These are phyloP conservation scores for Drosophila sucinea DNA, from an alignment of 1,140 invertebrate species.

Conservation along the genomic window DNA sequence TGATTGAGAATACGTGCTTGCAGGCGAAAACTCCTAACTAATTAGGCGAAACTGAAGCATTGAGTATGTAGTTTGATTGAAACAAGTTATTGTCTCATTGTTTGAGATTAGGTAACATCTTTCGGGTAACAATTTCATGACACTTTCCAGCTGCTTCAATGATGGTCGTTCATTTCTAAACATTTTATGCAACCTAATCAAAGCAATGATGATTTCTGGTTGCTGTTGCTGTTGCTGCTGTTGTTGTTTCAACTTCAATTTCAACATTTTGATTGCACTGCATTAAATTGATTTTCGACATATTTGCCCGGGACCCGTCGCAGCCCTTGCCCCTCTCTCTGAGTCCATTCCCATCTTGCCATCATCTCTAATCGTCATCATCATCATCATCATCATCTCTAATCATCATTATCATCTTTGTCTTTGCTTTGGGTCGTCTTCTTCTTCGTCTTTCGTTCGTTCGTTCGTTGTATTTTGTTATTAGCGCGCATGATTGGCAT, in stretches of 20 bases:
- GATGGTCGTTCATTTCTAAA: neutral
- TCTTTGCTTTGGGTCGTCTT: constrained; percentile 13
- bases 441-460: neutral
- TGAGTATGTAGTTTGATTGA: neutral
- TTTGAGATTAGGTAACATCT: constrained; percentile 3
- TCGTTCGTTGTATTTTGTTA: constrained; percentile 53
- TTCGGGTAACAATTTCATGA: neutral
- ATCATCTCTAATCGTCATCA: constrained; percentile 30
- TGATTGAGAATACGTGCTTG: neutral
- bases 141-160: neutral
- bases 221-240: constrained; percentile 26
- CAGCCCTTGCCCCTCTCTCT: constrained; percentile 12
- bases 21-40: neutral
- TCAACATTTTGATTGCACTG: constrained; percentile 76
- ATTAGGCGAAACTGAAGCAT: neutral
- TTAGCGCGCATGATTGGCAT: constrained; percentile 79
- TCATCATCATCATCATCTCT: constrained; percentile 4
- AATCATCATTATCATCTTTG: constrained; percentile 17
- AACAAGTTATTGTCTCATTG: neutral
- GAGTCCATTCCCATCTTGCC: constrained; percentile 24
- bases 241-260: constrained; percentile 57
- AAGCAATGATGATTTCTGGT: constrained; percentile 53
- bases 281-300: constrained; percentile 78
- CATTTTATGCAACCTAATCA: constrained; percentile 54
- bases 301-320: constrained; percentile 14